Evolutionary conservation across 1,140 invertebrate species (phyloP).

Genomic region (Pogonus chalceus): DNA sequence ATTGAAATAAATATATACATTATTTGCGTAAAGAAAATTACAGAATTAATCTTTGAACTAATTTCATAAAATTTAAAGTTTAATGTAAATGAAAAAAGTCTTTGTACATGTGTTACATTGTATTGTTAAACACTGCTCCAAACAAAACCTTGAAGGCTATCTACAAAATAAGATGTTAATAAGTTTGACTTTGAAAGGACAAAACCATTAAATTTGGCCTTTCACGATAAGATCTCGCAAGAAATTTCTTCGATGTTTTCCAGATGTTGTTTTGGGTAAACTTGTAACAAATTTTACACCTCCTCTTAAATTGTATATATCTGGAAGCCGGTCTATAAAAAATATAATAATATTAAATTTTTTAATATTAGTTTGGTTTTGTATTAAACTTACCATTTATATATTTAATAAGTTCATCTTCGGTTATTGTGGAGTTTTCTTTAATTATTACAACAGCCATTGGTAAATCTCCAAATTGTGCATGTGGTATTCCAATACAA

Average conservation of each 20-base stretch:
- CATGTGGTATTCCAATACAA: slow-evolving; percentile 53
- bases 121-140: too few species aligned
- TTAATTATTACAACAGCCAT: slow-evolving; percentile 48
- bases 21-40: too few species aligned
- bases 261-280: neutral
- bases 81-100: too few species aligned
- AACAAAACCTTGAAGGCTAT: too few species aligned
- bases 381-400: slow-evolving; percentile 29
- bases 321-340: neutral
- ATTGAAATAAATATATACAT: too few species aligned
- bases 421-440: slow-evolving; percentile 29
- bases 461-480: slow-evolving; percentile 46
- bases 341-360: neutral
- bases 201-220: too few species aligned
- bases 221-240: neutral
- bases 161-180: too few species aligned
- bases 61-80: too few species aligned
- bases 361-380: neutral
- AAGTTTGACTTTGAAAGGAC: too few species aligned
- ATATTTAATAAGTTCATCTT: slow-evolving; percentile 34
- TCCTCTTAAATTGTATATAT: neutral
- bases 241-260: neutral
- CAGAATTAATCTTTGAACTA: too few species aligned
- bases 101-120: too few species aligned
- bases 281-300: neutral